Percentiles rank a stretch among this genome's conserved stretches.
Evolutionary conservation across 2,888 invertebrate species (phyloP).

Genomic region (Scaptomyza reducta): DNA sequence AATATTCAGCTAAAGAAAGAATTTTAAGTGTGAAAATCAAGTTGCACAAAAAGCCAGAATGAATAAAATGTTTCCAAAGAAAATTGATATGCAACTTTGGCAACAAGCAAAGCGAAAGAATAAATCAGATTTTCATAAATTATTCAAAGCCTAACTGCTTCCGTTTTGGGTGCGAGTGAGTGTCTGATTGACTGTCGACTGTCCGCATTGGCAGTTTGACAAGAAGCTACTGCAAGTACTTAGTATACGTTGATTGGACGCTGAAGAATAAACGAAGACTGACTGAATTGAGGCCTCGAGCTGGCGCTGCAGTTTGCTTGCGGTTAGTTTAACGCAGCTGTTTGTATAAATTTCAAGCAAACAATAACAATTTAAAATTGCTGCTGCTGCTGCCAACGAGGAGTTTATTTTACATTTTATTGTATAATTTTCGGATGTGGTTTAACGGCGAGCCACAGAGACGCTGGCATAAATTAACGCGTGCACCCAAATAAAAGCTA

Average conservation of each 20-base stretch:
- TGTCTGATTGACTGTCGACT: constrained; percentile 25
- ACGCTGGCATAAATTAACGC: constrained; percentile 74
- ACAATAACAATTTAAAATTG: constrained; percentile 27
- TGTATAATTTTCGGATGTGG: constrained; percentile 78
- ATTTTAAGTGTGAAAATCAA: constrained; percentile 47
- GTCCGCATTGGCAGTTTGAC: constrained; percentile 45
- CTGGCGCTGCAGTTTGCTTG: constrained; percentile 64
- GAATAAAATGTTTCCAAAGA: constrained; percentile 4
- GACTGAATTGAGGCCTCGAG: constrained; percentile 42
- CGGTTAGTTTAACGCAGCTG: constrained; percentile 73
- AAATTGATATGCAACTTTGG: constrained; percentile 71
- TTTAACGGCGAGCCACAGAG: constrained; percentile 51
- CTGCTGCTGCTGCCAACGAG: constrained; percentile 19
- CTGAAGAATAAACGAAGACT: not conserved
- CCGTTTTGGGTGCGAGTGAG: constrained; percentile 61
- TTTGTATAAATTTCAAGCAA: constrained; percentile 68
- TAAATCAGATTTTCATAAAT: constrained; percentile 68
- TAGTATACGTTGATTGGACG: constrained; percentile 2
- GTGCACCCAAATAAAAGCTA: constrained; percentile 70
- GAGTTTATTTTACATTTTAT: constrained; percentile 77
- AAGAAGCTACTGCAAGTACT: constrained; percentile 42
- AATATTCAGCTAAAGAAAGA: not conserved
- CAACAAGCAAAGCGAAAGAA: constrained; percentile 21
- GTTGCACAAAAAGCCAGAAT: constrained; percentile 19
- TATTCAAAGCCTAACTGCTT: constrained; percentile 77